Percentiles rank a stretch among this genome's conserved stretches.
Conservation (phyloP, 2,888 invertebrate species). For the Malthinus seriepunctatus region DNA sequence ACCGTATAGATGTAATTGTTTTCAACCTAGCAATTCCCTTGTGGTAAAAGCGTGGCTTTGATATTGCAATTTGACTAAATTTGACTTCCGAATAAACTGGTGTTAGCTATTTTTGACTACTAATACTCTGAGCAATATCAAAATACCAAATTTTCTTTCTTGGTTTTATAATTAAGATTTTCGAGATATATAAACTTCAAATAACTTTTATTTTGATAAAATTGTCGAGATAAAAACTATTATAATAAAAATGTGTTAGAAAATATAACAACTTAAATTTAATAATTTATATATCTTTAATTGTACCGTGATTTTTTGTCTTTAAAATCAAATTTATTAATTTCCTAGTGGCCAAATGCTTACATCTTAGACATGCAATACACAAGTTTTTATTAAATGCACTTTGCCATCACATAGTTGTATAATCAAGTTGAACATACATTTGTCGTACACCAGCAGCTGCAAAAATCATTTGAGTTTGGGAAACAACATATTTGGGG, state of each 20-base stretch:
- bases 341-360: conserved; percentile 34
- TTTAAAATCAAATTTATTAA: conserved; percentile 31
- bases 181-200: too few species aligned
- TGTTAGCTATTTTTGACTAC: too few species aligned
- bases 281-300: conserved; percentile 20
- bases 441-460: conserved; percentile 89
- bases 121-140: too few species aligned
- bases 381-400: conserved; percentile 27
- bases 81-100: too few species aligned
- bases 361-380: conserved; percentile 33
- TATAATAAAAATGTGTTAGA: neutral
- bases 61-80: too few species aligned
- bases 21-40: too few species aligned
- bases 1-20: too few species aligned
- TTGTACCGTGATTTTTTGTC: conserved; percentile 11
- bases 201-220: too few species aligned
- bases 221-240: neutral
- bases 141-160: too few species aligned
- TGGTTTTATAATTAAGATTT: too few species aligned
- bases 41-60: too few species aligned
- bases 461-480: conserved; percentile 93
- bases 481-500: conserved; percentile 88
- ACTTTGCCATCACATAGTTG: conserved; percentile 66
- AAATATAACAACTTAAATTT: conserved; percentile 2
- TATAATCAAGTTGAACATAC: conserved; percentile 92